Base-by-base conservation (phyloP, 1,140 invertebrate species). In the Drosophila hydei region DNA sequence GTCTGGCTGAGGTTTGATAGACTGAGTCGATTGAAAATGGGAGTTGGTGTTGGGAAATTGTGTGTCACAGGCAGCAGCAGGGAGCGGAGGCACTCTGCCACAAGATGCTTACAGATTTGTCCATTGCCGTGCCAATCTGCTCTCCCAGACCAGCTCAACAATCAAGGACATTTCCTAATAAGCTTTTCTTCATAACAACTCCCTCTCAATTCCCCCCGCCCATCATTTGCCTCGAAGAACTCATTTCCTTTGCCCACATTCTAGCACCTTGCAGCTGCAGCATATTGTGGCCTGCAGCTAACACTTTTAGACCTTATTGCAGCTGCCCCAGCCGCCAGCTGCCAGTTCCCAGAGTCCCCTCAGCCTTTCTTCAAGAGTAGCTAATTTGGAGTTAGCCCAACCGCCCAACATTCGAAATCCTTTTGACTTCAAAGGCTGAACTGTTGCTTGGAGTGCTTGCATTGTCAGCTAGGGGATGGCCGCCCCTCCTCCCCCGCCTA, bases 341-440 rank as follows among this genome's bases (percentile, higher is more conserved):
- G 3, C 36, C 19, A 21, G 12, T 5, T 25, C 33, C 8, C n/a
- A n/a, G n/a, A n/a, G n/a, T n/a, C 12, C 7, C 21, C 30, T 27
- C 36, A 8, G 8, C 30, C 30, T 33, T 70, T 9, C 64, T 12
- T 55, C 42, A 72, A 72, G 75, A 77, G 81, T 59, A 88, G 78
- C 83, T 87, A 88, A 87, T 87, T 87, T 88, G 75, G 83, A 81
- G 75, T 30, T 52, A 58, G 51, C 73, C 36, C 73, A 64, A 70
- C 45, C 36, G 5, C 9, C 14, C 23, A 59, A 50, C 72, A 45
- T 65, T 43, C 54, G 63, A 69, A 72, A 67, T 72, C 61, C 78
- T 76, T 87, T 87, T 88, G 78, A 87, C 83, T 83, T 87, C 83
- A 87, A 87, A 87, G 81, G 83, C 81, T 78, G 72, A 87, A 88